Evolutionary conservation across 2,888 invertebrate genomes (phyloP).

Genomic region (Ferrisia virgata): DNA sequence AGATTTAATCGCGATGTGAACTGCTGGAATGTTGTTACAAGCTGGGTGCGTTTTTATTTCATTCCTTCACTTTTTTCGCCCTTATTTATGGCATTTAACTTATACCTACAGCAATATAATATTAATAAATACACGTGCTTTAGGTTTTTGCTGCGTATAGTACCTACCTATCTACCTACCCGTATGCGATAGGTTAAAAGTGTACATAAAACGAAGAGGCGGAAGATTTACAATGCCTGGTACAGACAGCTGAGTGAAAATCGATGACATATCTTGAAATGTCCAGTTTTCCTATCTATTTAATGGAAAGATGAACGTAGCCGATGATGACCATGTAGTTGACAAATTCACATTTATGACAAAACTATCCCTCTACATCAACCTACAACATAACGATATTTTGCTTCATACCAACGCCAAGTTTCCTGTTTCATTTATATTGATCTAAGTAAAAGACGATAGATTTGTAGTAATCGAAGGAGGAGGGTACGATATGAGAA

Average conservation of each 20-base stretch:
- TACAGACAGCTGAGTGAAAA: conserved; percentile 19
- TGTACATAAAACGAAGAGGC: not conserved
- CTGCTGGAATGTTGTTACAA: no score
- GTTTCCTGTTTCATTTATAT: no score
- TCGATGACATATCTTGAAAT: conserved; percentile 10
- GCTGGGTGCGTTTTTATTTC: no score
- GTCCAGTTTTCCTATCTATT: not conserved
- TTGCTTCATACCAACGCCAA: no score
- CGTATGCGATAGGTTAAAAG: not conserved
- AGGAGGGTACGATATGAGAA: not conserved
- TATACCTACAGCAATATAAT: no score
- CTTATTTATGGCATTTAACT: no score
- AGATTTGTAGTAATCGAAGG: no score
- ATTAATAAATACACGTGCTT: not conserved
- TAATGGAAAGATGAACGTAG: not conserved
- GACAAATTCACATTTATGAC: not conserved
- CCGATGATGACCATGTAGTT: not conserved
- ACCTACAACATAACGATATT: not conserved
- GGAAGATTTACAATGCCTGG: conserved; percentile 10
- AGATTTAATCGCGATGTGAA: not conserved
- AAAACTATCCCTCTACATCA: not conserved
- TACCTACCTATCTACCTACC: no score
- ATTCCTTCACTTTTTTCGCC: not conserved
- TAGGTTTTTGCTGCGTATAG: not conserved
- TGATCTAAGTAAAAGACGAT: no score